These are phyloP conservation scores for Hypolimnas misippus DNA, from an alignment of 2,888 invertebrate genomes.

Conservation along the genomic window DNA sequence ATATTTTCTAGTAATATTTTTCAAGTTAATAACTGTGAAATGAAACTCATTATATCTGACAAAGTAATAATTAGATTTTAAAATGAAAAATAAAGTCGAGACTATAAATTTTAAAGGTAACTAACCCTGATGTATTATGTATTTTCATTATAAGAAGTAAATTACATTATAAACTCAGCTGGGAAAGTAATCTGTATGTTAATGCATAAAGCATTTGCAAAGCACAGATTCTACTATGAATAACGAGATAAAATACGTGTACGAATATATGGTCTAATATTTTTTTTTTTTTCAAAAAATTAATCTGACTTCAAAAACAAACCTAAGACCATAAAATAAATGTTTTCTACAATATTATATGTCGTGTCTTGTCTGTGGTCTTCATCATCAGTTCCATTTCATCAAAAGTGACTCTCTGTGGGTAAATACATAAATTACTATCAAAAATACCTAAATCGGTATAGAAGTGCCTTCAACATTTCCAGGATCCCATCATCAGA, in stretches of 20 bases:
- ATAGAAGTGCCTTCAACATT: no score
- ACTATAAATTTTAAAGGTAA: constrained; percentile 8
- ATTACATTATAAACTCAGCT: constrained; percentile 29
- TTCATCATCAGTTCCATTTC: no score
- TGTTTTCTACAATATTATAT: no score
- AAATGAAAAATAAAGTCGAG: constrained; percentile 14
- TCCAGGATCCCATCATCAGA: no score
- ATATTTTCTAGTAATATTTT: background rate
- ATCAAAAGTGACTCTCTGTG: no score
- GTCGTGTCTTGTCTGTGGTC: no score
- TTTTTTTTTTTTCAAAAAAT: no score
- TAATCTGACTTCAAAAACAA: no score
- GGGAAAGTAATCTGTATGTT: constrained; percentile 25
- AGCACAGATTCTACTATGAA: constrained; percentile 24
- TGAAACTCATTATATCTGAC: background rate
- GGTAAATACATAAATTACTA: no score
- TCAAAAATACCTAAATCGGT: no score
- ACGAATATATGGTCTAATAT: constrained; percentile 3
- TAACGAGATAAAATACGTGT: constrained; percentile 14
- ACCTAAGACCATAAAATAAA: no score
- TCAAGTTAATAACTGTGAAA: background rate
- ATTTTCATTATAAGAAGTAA: constrained; percentile 24
- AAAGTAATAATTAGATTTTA: background rate
- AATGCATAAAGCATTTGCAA: constrained; percentile 27
- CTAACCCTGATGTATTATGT: constrained; percentile 18